Base-by-base conservation (phyloP, 2,888 invertebrate species). In the Notodonta ziczac region DNA sequence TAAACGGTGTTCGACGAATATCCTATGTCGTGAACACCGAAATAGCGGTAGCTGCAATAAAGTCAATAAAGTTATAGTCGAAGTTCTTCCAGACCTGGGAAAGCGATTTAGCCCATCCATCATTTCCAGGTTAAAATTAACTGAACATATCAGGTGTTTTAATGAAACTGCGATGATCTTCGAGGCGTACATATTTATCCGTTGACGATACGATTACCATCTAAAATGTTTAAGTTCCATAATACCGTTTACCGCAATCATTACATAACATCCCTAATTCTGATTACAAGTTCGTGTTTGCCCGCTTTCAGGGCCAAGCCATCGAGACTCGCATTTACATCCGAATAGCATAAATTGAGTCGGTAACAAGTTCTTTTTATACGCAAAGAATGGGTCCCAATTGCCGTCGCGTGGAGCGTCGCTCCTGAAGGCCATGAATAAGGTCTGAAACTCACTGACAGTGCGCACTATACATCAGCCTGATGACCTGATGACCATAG, bases 291-390 rank as follows among this genome's bases (percentile, higher is more conserved):
- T 54, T 54, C 54, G 39, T 52, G 51, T 51, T 24, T 48, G 52
- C 24, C 32, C 32, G 32, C 13, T 39, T 54, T 54, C 54, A 14
- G 54, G 39, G 54, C 39, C 54, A 39, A 39, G n/a, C 54, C 10
- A 54, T 54, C 39, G 54, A 13, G 46, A 48, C 32, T 35, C 55
- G 59, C 64, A 65, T 69, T 72, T 72, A 61, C 62, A 72, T 72
- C 48, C 57, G 60, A 66, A 65, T 65, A 56, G 60, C 63, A 67
- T 74, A 63, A 65, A 67, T 61, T 59, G 48, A 16, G 58, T 32
- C 46, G 56, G 57, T 62, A 71, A 61, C 63, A 55, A 56, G 58
- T 61, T 62, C 58, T 68, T 63, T 24, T 73, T 66, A 60, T 60
- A 40, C 40, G 14, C 46, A 50, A 60, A 63, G 62, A 54, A 32